A percentile compares a stretch with the other conserved stretches of the same genome.
phyloP scores from a whole-genome alignment of 2,888 invertebrate species.

The Fragum sueziense region DNA sequence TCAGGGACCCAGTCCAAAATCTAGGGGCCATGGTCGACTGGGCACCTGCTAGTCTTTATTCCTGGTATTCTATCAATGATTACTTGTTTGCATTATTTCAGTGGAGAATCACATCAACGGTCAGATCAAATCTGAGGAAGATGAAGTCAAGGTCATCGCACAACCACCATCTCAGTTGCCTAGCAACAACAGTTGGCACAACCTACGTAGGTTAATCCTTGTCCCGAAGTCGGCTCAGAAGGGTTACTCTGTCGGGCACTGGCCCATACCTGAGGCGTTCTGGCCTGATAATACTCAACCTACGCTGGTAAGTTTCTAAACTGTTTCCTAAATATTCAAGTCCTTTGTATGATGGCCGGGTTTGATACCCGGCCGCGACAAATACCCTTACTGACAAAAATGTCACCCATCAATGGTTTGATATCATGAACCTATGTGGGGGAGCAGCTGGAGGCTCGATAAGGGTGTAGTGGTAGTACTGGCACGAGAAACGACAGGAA shows the following conservation, averaged over 20 bases:
- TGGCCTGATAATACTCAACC: conserved; percentile 96
- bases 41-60: no score
- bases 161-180: conserved; percentile 47
- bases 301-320: conserved; percentile 86
- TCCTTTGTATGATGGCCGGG: no score
- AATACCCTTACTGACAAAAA: no score
- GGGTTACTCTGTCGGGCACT: conserved; percentile 95
- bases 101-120: conserved; percentile 56
- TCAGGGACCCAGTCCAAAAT: no score
- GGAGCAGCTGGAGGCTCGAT: no score
- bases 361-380: no score
- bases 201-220: conserved; percentile 93
- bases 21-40: no score
- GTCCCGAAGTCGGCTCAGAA: conserved; percentile 94
- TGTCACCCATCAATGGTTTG: no score
- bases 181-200: conserved; percentile 87
- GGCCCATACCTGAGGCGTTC: conserved; percentile 99
- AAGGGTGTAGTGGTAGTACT: no score
- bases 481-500: no score
- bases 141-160: conserved; percentile 62
- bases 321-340: background rate
- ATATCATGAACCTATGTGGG: no score
- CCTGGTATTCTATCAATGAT: no score
- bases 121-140: conserved; percentile 59
- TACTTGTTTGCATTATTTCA: background rate